Evolutionary conservation across 2,113 vertebrate species (phyloP).

Genomic region (Tichodroma muraria): DNA sequence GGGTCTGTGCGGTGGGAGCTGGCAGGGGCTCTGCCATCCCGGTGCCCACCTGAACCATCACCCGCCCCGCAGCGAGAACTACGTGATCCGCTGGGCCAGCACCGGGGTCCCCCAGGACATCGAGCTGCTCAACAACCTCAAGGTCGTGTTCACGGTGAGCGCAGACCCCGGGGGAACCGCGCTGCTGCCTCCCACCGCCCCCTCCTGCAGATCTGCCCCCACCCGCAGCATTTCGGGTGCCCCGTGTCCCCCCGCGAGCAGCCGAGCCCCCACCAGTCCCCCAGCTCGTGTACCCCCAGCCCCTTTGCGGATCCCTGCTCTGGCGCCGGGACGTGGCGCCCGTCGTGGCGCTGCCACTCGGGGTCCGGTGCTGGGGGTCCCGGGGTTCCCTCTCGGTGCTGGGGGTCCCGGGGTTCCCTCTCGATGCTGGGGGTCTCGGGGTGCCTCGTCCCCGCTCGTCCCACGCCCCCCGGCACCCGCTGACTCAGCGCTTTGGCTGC

Average conservation of each 20-base stretch:
- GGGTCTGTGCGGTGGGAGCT: background rate
- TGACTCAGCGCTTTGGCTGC: background rate
- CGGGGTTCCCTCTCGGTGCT: background rate
- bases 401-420: background rate
- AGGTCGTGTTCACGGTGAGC: slow-evolving; percentile 55
- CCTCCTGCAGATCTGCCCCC: background rate
- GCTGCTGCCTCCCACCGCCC: background rate
- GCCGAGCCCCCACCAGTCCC: rapidly evolving
- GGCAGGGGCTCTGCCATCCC: background rate
- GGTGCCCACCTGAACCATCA: background rate
- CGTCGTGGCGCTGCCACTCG: rapidly evolving
- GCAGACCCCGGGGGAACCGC: rapidly evolving
- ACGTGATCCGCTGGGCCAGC: slow-evolving; percentile 64
- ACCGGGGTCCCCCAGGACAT: slow-evolving; percentile 48
- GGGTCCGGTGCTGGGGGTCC: background rate
- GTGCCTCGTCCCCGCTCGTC: background rate
- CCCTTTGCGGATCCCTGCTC: background rate
- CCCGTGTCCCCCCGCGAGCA: rapidly evolving
- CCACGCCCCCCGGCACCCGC: background rate
- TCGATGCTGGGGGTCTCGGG: background rate
- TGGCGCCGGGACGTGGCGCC: rapidly evolving
- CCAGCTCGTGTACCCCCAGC: too few relatives aligned
- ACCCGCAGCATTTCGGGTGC: rapidly evolving
- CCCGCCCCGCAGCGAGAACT: slow-evolving; percentile 27
- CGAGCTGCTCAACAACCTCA: slow-evolving; percentile 61